phyloP scores from a whole-genome alignment of 2,888 invertebrate species.

The Oligia fasciuncula region DNA sequence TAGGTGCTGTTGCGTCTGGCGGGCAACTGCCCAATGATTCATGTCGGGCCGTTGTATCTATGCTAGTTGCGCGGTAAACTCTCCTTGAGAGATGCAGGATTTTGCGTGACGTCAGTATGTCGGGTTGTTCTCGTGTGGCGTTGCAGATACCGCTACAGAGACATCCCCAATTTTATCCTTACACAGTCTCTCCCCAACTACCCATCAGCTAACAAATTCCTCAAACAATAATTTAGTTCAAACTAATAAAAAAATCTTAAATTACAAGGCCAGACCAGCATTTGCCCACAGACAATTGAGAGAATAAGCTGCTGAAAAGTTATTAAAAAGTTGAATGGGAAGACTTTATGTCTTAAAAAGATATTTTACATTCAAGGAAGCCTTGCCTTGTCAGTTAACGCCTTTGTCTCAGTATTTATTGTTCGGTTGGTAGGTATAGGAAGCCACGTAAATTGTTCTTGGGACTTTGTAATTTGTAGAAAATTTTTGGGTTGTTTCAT shows the following conservation, averaged over 20 bases:
- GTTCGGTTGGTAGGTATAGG: conserved; percentile 8
- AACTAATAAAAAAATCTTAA: conserved; percentile 34
- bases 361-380: conserved; percentile 57
- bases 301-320: conserved; percentile 42
- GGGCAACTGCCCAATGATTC: no score
- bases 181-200: neutral
- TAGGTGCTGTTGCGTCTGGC: no score
- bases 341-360: conserved; percentile 37
- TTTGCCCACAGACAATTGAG: conserved; percentile 33
- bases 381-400: conserved; percentile 33
- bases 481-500: conserved; percentile 27
- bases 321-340: conserved; percentile 59
- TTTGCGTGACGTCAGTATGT: no score
- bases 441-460: conserved; percentile 43
- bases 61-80: no score
- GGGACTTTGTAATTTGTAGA: conserved; percentile 38
- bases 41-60: no score
- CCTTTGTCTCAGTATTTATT: conserved; percentile 54
- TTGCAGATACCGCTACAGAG: neutral
- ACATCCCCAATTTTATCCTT: neutral
- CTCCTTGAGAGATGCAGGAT: no score
- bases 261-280: conserved; percentile 14
- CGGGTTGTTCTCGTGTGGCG: no score
- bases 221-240: conserved; percentile 31
- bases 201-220: neutral